phyloP scores from a whole-genome alignment of 2,113 vertebrate species.

The Recurvirostra avosetta region DNA sequence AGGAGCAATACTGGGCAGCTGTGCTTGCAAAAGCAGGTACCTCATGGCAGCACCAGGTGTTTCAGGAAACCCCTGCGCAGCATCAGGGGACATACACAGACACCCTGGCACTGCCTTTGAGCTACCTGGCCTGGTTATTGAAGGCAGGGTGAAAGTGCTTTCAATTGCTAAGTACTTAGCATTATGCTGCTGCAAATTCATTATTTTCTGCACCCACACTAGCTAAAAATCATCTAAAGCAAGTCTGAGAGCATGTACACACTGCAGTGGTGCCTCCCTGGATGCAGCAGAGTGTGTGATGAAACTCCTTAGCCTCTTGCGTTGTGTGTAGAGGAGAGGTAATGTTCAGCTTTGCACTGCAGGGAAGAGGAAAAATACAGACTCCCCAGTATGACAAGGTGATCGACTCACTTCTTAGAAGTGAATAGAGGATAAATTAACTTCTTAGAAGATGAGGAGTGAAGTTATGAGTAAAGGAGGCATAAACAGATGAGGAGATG shows the following conservation, averaged over 20 bases:
- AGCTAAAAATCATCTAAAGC: not conserved
- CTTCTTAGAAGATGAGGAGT: not conserved
- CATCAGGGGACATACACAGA: accelerated
- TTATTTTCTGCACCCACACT: not conserved
- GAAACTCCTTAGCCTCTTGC: not conserved
- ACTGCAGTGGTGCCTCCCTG: not conserved
- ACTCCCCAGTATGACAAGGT: not conserved
- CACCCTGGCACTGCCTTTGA: not conserved
- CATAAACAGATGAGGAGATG: not conserved
- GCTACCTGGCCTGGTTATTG: not conserved
- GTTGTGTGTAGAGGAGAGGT: not conserved
- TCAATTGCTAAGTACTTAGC: not conserved
- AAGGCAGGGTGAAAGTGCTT: not conserved
- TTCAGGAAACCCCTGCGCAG: not conserved
- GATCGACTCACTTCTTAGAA: not conserved
- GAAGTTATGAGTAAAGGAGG: not conserved
- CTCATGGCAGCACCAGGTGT: not conserved
- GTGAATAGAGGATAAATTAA: not conserved
- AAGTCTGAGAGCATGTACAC: not conserved
- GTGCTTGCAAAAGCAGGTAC: not conserved
- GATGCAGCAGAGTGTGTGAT: not conserved
- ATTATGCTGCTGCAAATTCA: not conserved
- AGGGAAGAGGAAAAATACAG: not conserved
- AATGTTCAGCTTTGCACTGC: not conserved
- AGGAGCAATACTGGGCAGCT: not conserved